Base-by-base conservation (phyloP, 2,113 vertebrate species). In the Tiliqua scincoides region DNA sequence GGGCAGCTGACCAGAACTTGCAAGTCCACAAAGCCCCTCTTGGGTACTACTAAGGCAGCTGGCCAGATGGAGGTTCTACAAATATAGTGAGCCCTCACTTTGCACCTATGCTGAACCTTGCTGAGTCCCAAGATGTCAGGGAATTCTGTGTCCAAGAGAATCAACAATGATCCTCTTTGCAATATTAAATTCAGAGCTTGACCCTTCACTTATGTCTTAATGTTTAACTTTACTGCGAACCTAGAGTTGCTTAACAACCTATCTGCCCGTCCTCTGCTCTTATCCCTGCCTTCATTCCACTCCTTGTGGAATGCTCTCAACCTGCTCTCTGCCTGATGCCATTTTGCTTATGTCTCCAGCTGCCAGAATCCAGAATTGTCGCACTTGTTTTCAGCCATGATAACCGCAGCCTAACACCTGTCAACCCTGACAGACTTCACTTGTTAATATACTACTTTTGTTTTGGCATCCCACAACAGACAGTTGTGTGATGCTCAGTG, bases 391-490 rank as follows among this genome's bases (percentile, higher is more conserved):
- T 63, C 75, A 79, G 25, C 9, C 27, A 65, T 77, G 63, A 30
- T 59, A 40, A 78, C 43, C 43, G 43, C 43, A 48, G 59, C 25
- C 35, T 15, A 30, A 4, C 30, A 37, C 70, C 54, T 70, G 77
- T 57, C 83, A 77, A 4, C 10, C 35, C 52, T 52, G 35, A 67
- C 21, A 79, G 32, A 43, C 70, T 88, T 74, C 82, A 54, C 85
- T 76, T 84, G 74, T 91, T 89, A 59, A 40, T 73, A 80, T 80
- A 78, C 40, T 76, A 35, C 59, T 86, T n/a, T 77, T 77, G 63
- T 61, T 91, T 65, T 83, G 91, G 83, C 82, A 85, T 93, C 87
- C 82, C 87, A 88, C 82, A 81, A 82, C 73, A 85, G 21, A 87
- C 40, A 25, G 25, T 35, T 40, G 80, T 70, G 21, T 3, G 43